Evolutionary conservation across 2,888 invertebrate genomes (phyloP).

Genomic region (Gibbula magus): DNA sequence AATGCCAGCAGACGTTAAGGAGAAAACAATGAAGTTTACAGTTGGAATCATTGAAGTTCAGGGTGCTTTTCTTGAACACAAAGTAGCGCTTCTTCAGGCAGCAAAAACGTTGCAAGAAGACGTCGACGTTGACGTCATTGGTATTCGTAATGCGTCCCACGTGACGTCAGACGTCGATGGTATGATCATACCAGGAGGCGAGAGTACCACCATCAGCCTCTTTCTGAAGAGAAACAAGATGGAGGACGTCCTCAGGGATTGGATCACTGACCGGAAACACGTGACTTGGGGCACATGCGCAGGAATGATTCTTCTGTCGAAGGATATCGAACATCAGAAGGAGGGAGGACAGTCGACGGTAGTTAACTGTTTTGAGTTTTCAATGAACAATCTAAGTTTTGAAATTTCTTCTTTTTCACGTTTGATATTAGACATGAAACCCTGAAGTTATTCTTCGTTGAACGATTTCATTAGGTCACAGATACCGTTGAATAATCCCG

Average conservation of each 20-base stretch:
- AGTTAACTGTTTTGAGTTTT: slow-evolving; percentile 19
- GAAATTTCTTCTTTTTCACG: background rate
- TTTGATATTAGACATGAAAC: background rate
- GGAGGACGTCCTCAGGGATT: slow-evolving; percentile 52
- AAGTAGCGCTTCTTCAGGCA: slow-evolving; percentile 54
- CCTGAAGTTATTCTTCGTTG: background rate
- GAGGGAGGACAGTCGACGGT: slow-evolving; percentile 64
- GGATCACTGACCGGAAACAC: slow-evolving; percentile 55
- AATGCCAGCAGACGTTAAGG: too few species aligned
- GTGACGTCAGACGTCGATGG: slow-evolving; percentile 56
- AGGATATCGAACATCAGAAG: slow-evolving; percentile 62
- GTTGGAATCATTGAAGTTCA: slow-evolving; percentile 70
- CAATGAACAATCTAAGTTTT: background rate
- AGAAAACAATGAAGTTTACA: slow-evolving; percentile 3
- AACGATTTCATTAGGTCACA: too few species aligned
- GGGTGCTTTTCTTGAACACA: slow-evolving; percentile 70
- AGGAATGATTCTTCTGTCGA: slow-evolving; percentile 68
- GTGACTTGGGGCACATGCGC: slow-evolving; percentile 71
- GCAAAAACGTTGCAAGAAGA: slow-evolving; percentile 28
- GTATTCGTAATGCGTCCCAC: slow-evolving; percentile 52
- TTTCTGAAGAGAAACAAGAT: slow-evolving; percentile 64
- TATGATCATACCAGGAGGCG: slow-evolving; percentile 71
- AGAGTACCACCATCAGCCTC: slow-evolving; percentile 68
- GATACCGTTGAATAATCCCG: too few species aligned
- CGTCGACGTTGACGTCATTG: slow-evolving; percentile 45